Conservation (phyloP, 1,140 invertebrate species). For the Anoplophora glabripennis region DNA sequence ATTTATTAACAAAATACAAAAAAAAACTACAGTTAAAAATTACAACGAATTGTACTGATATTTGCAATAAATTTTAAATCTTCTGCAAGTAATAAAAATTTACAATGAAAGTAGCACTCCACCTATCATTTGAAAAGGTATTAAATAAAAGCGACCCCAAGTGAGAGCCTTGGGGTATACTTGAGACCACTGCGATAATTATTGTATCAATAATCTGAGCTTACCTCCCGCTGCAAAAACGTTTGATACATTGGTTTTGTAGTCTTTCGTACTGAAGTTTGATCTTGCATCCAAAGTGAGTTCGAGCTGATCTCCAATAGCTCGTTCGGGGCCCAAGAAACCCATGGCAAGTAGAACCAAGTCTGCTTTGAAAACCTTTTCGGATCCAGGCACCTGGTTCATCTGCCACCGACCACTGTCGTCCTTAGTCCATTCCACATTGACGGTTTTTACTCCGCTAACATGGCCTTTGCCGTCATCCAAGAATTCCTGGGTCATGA, state of each 20-base stretch:
- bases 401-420: conserved; percentile 92
- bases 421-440: conserved; percentile 93
- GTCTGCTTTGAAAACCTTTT: conserved; percentile 84
- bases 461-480: conserved; percentile 89
- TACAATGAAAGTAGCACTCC: too few species aligned
- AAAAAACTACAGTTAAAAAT: background rate
- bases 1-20: too few species aligned
- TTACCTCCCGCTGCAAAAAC: conserved; percentile 96
- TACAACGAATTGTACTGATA: background rate
- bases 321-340: conserved; percentile 94
- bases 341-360: conserved; percentile 97
- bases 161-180: background rate
- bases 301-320: conserved; percentile 80
- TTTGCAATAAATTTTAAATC: background rate
- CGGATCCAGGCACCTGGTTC: conserved; percentile 80
- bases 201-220: conserved; percentile 22
- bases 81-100: too few species aligned
- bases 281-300: conserved; percentile 85
- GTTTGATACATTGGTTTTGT: conserved; percentile 77
- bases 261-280: conserved; percentile 88
- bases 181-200: background rate
- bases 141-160: background rate
- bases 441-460: conserved; percentile 82
- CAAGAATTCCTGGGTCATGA: conserved; percentile 92
- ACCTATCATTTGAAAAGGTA: too few species aligned